A percentile compares a stretch with the other conserved stretches of the same genome.
phyloP scores from a whole-genome alignment of 2,113 vertebrate species.

The Podilymbus podiceps region DNA sequence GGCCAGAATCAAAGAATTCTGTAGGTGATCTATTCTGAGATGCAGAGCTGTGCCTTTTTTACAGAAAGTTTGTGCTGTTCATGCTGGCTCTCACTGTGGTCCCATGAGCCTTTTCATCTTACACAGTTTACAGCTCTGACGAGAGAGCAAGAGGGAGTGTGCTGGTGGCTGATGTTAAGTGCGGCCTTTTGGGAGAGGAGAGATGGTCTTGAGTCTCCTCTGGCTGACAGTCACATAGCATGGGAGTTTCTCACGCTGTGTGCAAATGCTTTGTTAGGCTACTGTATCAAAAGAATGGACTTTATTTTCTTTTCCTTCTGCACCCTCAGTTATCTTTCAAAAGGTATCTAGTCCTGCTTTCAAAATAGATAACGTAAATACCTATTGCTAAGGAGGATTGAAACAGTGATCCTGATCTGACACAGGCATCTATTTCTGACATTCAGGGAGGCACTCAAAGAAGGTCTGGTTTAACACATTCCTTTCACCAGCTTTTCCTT shows the following conservation, averaged over 20 bases:
- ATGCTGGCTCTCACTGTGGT: not conserved
- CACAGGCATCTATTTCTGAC: conserved; percentile 38
- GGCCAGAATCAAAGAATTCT: not conserved
- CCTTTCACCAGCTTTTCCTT: conserved; percentile 8
- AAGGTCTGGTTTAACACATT: conserved; percentile 25
- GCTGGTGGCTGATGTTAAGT: not conserved
- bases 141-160: not conserved
- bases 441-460: not conserved
- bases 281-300: not conserved
- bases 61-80: not conserved
- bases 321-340: not conserved
- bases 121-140: not conserved
- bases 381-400: conserved; percentile 9
- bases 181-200: not conserved
- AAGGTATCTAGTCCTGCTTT: not conserved
- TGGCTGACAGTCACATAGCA: not conserved
- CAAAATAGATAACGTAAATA: not conserved
- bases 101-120: not conserved
- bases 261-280: not conserved
- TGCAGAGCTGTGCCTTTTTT: not conserved
- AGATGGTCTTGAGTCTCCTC: not conserved
- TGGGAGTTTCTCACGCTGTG: not conserved
- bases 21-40: not conserved
- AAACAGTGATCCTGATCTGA: conserved; percentile 18
- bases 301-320: not conserved